Percentiles rank a stretch among this genome's conserved stretches.
Conservation (phyloP, 2,797 vertebrate species). For the Diplodus sargus region DNA sequence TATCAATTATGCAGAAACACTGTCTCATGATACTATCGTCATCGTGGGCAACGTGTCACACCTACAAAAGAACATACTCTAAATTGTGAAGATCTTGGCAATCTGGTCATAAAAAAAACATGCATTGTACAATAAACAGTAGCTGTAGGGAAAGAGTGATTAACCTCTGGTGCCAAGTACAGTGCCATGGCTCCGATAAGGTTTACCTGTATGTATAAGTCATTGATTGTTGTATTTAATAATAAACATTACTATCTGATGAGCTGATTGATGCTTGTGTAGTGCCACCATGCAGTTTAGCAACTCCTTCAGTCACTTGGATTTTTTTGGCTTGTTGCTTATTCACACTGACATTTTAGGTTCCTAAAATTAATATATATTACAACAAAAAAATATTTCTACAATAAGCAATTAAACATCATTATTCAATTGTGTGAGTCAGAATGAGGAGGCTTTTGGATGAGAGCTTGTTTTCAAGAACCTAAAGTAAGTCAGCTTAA, state of each 20-base stretch:
- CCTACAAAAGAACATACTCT: not conserved
- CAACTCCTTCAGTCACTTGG: not conserved
- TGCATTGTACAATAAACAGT: not conserved
- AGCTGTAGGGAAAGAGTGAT: not conserved
- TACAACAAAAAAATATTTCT: not conserved
- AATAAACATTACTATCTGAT: not conserved
- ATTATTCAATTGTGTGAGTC: not conserved
- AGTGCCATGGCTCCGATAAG: not conserved
- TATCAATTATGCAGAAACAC: no score
- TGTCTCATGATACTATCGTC: no score
- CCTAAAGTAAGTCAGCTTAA: no score
- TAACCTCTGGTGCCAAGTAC: not conserved
- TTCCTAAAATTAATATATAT: not conserved
- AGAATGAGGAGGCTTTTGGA: not conserved
- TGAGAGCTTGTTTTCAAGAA: not conserved
- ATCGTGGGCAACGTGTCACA: no score
- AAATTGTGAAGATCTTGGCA: not conserved
- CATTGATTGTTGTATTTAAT: not conserved
- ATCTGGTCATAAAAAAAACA: not conserved
- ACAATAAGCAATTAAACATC: not conserved
- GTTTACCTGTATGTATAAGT: not conserved
- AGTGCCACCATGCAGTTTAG: not conserved
- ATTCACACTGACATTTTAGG: not conserved
- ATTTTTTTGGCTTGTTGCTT: not conserved
- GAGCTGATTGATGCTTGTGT: not conserved